Evolutionary conservation across 2,888 invertebrate genomes (phyloP), one percentile per base, ranked within the genome.

Genomic region (Plutella xylostella): DNA sequence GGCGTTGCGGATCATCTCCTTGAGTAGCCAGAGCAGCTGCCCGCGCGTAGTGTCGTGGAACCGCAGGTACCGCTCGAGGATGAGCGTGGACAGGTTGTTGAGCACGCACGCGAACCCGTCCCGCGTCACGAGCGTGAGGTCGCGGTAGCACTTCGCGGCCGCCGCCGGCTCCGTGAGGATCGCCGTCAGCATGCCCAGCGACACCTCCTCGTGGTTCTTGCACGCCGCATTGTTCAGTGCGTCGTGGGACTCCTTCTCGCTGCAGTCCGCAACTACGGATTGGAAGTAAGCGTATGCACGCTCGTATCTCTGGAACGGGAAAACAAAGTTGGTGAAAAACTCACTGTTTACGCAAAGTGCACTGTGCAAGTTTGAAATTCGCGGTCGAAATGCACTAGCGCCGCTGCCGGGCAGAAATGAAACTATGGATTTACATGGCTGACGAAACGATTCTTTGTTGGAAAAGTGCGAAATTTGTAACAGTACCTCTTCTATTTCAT

Each of bases 211-310:
- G 83, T 97, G 96, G 62, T 92, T 92, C 74, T 95, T 94, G 67
- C 93, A 91, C 53, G 96, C 92, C 51, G 94, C 91, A 72, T 92
- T 93, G 67, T 94, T 95, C 42, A 97, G 86, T 22, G 92, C 91
- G 72, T 97, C 97, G 70, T 97, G 96, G 60, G 93, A 91, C 80
- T 97, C 97, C 67, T 96, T 93, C 65, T 97, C 97, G 59, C 94
- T 95, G 60, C 94, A 88, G 55, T 94, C 95, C 54, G 88, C 86
- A 48, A 91, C 91, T 58, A 95, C 85, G 58, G 88, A 89, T 74
- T 92, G 92, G 52, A 96, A 87, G 64, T 88, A 88, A 61, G 85
- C 86, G 76, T 91, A 93, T 61, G 93, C 92, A 66, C 93, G 89
- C 72, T 97, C 96, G 67, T 94, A 92, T 87, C 94, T 94, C 97